Base-by-base conservation (phyloP, 2,888 invertebrate species). In the Drosophila mimetica region DNA sequence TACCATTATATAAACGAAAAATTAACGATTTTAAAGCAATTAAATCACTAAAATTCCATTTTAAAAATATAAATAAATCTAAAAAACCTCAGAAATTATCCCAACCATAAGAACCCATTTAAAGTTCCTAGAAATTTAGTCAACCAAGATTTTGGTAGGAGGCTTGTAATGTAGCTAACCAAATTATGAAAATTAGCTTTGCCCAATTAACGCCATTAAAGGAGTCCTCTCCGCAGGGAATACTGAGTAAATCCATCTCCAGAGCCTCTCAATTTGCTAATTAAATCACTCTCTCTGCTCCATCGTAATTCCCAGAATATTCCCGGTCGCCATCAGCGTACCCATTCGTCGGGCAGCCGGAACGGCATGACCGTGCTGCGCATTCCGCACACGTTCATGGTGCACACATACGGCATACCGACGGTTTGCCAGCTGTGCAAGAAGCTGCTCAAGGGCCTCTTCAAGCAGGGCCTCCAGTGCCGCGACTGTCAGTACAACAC, bases 381-480 rank as follows among this genome's bases (percentile, higher is more conserved):
- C 90, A 96, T 97, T 89, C 99, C 99, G 34, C 99, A 99, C 93
- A 99, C 99, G 5, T 99, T 99, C 93, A 96, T 97, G 89, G 94
- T 99, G 75, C 99, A 99, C 93, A 96, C 97, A 57, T 99, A 99
- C 93, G 98, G 98, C 47, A 94, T 97, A 51, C 99, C 99, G 57
- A 99, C 99, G 0, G 96, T 99, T 18, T 99, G 99, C 91, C 97
- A 98, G 85, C 94, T 95, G 91, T 99, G 99, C 93, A 97, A 98
- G 92, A 98, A 98, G 92, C 94, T 99, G 85, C 94, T 99, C 74
- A 96, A 96, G 78, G 99, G 99, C 0, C 93, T 99, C 51, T 98
- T 99, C 93, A 97, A 97, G 91, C 99, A 99, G 93, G 99, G 99
- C 61, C 93, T 98, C 82, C 99, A 99, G 92, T 99, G 99, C 92